Percentiles rank a stretch among this genome's conserved stretches.
phyloP scores from a whole-genome alignment of 1,140 invertebrate genomes.

The Diorhabda carinulata region DNA sequence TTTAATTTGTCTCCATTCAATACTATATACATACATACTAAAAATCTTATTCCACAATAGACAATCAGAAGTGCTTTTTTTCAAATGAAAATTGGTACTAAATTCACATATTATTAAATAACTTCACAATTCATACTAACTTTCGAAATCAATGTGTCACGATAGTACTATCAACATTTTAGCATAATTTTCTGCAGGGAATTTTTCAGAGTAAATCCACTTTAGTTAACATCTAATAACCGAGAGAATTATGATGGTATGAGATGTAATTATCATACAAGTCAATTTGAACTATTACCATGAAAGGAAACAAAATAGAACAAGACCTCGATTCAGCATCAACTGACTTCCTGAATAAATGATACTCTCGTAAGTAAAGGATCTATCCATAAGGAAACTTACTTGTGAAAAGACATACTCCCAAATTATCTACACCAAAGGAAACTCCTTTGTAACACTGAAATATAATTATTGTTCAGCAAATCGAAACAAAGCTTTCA shows the following conservation, averaged over 20 bases:
- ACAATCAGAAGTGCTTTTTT: no score
- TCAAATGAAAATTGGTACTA: no score
- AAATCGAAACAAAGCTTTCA: constrained; percentile 9
- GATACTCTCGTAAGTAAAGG: constrained; percentile 7
- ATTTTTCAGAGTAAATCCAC: not conserved
- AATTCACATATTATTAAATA: no score
- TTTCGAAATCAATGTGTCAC: no score
- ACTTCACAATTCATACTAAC: no score
- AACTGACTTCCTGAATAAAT: constrained; percentile 13
- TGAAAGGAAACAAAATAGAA: constrained; percentile 2
- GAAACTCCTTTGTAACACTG: constrained; percentile 14
- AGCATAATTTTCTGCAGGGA: not conserved
- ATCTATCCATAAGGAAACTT: constrained; percentile 11
- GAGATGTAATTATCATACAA: not conserved
- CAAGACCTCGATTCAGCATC: constrained; percentile 4
- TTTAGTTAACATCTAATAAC: not conserved
- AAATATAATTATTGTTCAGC: constrained; percentile 9
- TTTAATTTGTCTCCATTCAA: no score
- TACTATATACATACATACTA: no score
- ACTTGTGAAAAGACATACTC: constrained; percentile 5
- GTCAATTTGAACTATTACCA: constrained; percentile 2
- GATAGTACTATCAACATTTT: not conserved
- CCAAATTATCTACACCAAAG: constrained; percentile 8
- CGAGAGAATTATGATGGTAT: not conserved
- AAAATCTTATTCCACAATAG: no score